A percentile compares a stretch with the other conserved stretches of the same genome.
Evolutionary conservation across 1,140 invertebrate species (phyloP).

Genomic region (Apocrypta bakeri): DNA sequence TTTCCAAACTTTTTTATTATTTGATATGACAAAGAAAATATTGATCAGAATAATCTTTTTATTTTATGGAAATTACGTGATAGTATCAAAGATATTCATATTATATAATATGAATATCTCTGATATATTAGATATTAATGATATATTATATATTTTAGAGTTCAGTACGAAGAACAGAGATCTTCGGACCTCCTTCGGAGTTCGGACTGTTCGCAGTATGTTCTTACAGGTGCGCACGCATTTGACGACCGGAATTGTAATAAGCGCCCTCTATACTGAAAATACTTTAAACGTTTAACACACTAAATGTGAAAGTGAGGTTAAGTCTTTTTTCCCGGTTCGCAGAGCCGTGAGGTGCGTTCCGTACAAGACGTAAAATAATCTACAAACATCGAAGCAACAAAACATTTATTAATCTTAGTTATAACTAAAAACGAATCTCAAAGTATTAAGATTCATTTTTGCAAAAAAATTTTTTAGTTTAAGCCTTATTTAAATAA

Average conservation of each 20-base stretch:
- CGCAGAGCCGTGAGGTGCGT: conserved; percentile 55
- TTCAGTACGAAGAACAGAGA: too few species aligned
- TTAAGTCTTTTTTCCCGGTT: conserved; percentile 56
- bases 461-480: conserved; percentile 17
- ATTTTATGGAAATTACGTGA: background rate
- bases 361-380: conserved; percentile 47
- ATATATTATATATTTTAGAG: too few species aligned
- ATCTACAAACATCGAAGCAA: conserved; percentile 56
- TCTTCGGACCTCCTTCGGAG: too few species aligned
- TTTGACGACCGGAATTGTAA: conserved; percentile 1
- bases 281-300: background rate
- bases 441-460: conserved; percentile 11
- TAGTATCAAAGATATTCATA: too few species aligned
- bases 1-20: background rate
- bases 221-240: background rate
- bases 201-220: too few species aligned
- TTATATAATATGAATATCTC: too few species aligned
- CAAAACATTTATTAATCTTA: conserved; percentile 30
- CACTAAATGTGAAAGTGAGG: conserved; percentile 43
- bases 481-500: background rate
- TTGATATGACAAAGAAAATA: background rate
- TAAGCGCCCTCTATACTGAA: conserved; percentile 11
- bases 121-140: too few species aligned
- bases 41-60: too few species aligned
- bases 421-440: conserved; percentile 25